Evolutionary conservation across 2,888 invertebrate genomes (phyloP).

Genomic region (Parascotia fuliginaria): DNA sequence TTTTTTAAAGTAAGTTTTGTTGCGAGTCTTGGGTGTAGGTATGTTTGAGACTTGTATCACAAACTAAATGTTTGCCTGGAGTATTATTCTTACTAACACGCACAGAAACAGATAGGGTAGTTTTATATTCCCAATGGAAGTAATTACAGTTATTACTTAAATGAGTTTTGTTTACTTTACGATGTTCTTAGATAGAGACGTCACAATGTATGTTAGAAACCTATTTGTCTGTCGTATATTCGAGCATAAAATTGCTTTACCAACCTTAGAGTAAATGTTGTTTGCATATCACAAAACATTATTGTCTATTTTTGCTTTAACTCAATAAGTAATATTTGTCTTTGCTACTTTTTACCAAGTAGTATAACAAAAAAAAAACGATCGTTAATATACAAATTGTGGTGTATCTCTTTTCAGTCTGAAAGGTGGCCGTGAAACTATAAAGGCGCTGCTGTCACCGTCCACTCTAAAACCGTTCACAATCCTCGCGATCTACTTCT

Average conservation of each 20-base stretch:
- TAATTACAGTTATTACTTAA: neutral
- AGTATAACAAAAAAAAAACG: no score
- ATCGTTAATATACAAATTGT: no score
- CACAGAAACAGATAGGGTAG: no score
- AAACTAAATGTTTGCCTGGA: no score
- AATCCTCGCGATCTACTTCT: conserved; percentile 87
- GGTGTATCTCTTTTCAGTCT: conserved; percentile 78
- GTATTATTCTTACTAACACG: no score
- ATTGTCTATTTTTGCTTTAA: no score
- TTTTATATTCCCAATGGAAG: no score
- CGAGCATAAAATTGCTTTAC: no score
- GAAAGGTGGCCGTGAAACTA: conserved; percentile 77
- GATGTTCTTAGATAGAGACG: conserved; percentile 10
- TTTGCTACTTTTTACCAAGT: no score
- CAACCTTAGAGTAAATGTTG: no score
- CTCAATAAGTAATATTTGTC: conserved; percentile 2
- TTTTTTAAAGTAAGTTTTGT: neutral
- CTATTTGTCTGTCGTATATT: conserved; percentile 16
- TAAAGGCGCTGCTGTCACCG: conserved; percentile 85
- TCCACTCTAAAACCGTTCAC: conserved; percentile 88
- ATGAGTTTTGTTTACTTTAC: neutral
- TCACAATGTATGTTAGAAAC: conserved; percentile 22
- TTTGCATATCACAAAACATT: conserved; percentile 11
- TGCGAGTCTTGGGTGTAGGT: no score
- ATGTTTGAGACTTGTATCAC: no score